phyloP scores from a whole-genome alignment of 1,140 invertebrate species.

The Polyergus mexicanus region DNA sequence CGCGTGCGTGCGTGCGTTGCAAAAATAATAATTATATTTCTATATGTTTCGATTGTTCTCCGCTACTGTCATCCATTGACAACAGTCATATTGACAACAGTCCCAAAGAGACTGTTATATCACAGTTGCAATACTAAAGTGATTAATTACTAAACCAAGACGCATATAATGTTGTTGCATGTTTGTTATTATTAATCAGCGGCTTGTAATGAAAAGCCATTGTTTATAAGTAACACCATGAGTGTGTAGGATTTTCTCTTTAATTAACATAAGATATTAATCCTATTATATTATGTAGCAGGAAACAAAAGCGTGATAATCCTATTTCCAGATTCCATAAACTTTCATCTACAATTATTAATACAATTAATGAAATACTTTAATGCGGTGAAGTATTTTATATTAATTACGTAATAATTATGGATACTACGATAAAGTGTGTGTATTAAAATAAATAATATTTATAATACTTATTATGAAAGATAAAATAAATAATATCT shows the following conservation, averaged over 20 bases:
- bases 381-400: not conserved
- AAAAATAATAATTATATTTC: not conserved
- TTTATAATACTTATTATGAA: no score
- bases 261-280: slow-evolving; percentile 51
- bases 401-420: no score
- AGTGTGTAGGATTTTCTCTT: slow-evolving; percentile 12
- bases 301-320: not conserved
- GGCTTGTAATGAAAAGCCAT: not conserved
- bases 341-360: slow-evolving; percentile 3
- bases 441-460: no score
- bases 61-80: not conserved
- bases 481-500: no score
- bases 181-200: slow-evolving; percentile 35
- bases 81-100: slow-evolving; percentile 5
- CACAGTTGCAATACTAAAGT: slow-evolving; percentile 11
- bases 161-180: slow-evolving; percentile 17
- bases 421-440: no score
- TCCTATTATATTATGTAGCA: slow-evolving; percentile 26
- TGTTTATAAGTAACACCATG: slow-evolving; percentile 17
- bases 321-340: not conserved
- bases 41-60: not conserved
- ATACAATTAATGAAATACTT: not conserved
- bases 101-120: slow-evolving; percentile 11
- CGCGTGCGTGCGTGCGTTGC: not conserved
- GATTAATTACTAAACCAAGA: slow-evolving; percentile 43